Percentiles rank a stretch among this genome's conserved stretches.
Conservation (phyloP, 2,888 invertebrate species). For the Sepioteuthis lessoniana region DNA sequence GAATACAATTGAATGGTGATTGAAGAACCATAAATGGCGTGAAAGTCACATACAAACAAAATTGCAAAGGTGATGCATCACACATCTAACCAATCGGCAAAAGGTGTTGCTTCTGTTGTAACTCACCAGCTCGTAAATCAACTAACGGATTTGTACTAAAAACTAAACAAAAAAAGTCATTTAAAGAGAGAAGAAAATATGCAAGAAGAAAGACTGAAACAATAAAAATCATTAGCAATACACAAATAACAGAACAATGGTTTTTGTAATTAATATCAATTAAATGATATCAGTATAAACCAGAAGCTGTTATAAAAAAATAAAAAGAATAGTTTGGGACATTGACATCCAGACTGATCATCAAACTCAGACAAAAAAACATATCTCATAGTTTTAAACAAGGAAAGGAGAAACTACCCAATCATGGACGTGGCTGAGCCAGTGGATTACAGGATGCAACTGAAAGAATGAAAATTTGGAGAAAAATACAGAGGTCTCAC, state of each 20-base stretch:
- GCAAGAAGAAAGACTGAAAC: neutral
- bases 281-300: neutral
- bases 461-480: too few relatives aligned
- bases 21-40: neutral
- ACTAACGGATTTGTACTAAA: conserved; percentile 16
- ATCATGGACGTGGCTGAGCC: too few relatives aligned
- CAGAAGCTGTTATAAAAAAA: too few relatives aligned
- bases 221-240: neutral
- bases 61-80: neutral
- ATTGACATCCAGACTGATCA: too few relatives aligned
- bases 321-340: too few relatives aligned
- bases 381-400: too few relatives aligned
- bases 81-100: neutral
- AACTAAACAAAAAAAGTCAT: neutral
- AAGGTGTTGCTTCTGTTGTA: neutral
- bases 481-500: too few relatives aligned
- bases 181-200: neutral
- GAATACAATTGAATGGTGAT: neutral
- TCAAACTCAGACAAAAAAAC: too few relatives aligned
- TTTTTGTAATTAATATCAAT: neutral
- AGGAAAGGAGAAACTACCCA: too few relatives aligned
- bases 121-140: neutral
- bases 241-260: neutral
- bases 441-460: too few relatives aligned
- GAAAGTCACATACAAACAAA: neutral